These are phyloP conservation scores for Perccottus glenii DNA, from an alignment of 2,113 vertebrate species.

Conservation along the genomic window DNA sequence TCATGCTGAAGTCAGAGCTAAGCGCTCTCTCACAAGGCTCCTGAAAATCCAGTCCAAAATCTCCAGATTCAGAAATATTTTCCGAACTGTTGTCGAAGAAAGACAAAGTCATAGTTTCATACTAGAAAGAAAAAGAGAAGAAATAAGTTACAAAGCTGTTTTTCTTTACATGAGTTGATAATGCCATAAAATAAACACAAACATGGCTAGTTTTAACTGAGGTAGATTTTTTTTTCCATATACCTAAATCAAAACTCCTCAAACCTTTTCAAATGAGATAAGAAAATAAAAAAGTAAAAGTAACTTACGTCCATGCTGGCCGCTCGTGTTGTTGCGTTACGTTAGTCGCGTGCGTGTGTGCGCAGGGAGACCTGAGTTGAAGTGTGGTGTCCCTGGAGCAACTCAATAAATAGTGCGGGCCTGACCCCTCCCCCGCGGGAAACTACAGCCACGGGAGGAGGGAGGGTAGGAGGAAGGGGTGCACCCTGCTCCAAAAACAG, in stretches of 20 bases:
- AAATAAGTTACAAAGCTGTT: background rate
- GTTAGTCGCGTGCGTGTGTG: background rate
- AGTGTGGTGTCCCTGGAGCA: background rate
- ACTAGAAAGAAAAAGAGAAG: slow-evolving; percentile 36
- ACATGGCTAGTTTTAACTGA: too few relatives aligned
- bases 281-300: background rate
- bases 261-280: background rate
- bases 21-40: slow-evolving; percentile 79
- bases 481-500: slow-evolving; percentile 43
- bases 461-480: slow-evolving; percentile 3
- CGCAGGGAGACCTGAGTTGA: background rate
- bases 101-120: background rate
- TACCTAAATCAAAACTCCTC: too few relatives aligned
- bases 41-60: slow-evolving; percentile 33
- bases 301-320: slow-evolving; percentile 50
- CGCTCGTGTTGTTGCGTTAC: background rate
- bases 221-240: too few relatives aligned
- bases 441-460: slow-evolving; percentile 2
- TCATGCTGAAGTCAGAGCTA: slow-evolving; percentile 84
- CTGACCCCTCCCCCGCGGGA: slow-evolving; percentile 28
- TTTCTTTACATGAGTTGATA: too few relatives aligned
- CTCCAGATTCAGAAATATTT: slow-evolving; percentile 80
- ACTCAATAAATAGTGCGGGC: slow-evolving; percentile 26
- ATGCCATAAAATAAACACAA: too few relatives aligned
- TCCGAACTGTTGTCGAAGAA: slow-evolving; percentile 64